phyloP scores from a whole-genome alignment of 2,888 invertebrate species.

The Cephus runcator region DNA sequence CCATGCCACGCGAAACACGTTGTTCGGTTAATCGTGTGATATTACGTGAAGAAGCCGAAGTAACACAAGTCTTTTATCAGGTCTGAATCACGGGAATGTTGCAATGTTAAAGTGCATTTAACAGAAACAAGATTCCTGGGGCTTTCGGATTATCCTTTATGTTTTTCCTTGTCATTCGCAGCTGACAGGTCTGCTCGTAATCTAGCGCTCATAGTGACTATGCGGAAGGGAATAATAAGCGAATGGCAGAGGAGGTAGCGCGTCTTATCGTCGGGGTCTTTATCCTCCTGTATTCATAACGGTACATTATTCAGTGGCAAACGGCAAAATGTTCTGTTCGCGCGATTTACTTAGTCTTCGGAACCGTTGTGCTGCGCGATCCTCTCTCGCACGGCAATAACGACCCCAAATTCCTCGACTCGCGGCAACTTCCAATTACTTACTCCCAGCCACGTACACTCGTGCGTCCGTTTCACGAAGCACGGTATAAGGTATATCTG shows the following conservation, averaged over 20 bases:
- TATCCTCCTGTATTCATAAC: constrained; percentile 19
- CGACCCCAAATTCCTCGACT: not conserved
- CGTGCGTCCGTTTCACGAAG: not conserved
- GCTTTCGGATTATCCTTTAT: not conserved
- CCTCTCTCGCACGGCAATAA: not conserved
- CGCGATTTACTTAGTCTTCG: constrained; percentile 30
- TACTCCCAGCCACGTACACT: not conserved
- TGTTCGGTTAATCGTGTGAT: not conserved
- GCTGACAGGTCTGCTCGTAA: not conserved
- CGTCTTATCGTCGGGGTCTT: constrained; percentile 13
- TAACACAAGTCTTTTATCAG: not conserved
- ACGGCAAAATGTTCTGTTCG: not conserved
- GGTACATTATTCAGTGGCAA: constrained; percentile 12
- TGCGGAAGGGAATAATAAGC: not conserved
- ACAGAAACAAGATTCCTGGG: not conserved
- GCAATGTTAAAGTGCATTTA: not conserved
- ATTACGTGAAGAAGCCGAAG: not conserved
- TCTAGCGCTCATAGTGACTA: not conserved
- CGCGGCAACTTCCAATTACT: not conserved
- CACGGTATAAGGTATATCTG: not conserved
- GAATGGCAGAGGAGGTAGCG: not conserved
- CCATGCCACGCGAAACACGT: not conserved
- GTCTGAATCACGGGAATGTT: not conserved
- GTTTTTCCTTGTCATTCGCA: not conserved
- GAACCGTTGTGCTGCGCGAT: not conserved